phyloP scores from a whole-genome alignment of 2,113 vertebrate genomes.

The Hippocampus zosterae region DNA sequence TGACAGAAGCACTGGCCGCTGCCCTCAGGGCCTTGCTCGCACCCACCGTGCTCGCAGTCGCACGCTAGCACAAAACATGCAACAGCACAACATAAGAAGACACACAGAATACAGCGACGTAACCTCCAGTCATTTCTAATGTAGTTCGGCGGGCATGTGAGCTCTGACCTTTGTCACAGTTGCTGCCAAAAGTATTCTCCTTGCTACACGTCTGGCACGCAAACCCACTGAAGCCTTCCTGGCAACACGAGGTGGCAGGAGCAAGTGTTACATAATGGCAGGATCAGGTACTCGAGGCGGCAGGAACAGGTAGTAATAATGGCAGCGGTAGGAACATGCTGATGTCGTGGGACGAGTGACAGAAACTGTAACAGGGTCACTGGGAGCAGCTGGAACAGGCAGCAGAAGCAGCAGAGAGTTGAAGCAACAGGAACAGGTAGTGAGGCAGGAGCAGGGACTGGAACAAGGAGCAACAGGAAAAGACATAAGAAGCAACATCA shows the following conservation, averaged over 20 bases:
- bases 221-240: slow-evolving; percentile 83
- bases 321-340: background rate
- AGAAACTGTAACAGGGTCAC: no score
- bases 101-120: background rate
- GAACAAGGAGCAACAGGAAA: background rate
- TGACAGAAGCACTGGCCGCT: slow-evolving; percentile 84
- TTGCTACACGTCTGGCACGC: slow-evolving; percentile 84
- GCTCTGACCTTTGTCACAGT: slow-evolving; percentile 80
- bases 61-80: slow-evolving; percentile 71
- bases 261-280: background rate
- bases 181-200: slow-evolving; percentile 71
- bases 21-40: slow-evolving; percentile 72
- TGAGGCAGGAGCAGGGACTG: background rate
- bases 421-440: no score
- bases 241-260: background rate
- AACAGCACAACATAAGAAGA: background rate
- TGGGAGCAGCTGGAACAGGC: background rate
- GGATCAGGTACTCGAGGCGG: background rate
- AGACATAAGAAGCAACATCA: no score
- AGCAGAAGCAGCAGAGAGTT: no score
- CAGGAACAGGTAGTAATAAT: background rate
- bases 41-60: slow-evolving; percentile 80
- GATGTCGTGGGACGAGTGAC: background rate
- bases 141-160: background rate
- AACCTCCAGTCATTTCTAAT: background rate